phyloP scores from a whole-genome alignment of 2,797 vertebrate species.

The Stomatorhinus walkeri region DNA sequence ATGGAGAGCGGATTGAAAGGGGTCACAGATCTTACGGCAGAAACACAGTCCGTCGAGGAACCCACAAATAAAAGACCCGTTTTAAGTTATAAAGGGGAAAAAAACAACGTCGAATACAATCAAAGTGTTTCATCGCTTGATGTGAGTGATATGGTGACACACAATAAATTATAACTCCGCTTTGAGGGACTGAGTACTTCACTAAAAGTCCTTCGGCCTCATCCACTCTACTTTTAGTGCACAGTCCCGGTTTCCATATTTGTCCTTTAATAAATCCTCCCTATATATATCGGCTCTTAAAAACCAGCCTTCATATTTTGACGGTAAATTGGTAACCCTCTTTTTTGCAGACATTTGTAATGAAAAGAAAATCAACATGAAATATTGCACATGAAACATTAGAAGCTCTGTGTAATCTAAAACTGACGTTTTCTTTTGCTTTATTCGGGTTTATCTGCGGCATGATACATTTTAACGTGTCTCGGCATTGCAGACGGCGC shows the following conservation, averaged over 20 bases:
- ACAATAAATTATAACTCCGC: conserved; percentile 14
- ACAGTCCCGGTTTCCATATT: background rate
- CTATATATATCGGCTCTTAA: background rate
- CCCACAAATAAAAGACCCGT: conserved; percentile 43
- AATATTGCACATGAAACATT: background rate
- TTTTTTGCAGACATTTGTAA: background rate
- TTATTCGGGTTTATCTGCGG: background rate
- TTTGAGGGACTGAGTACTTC: background rate
- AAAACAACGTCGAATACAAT: conserved; percentile 38
- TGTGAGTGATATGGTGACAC: background rate
- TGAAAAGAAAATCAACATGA: background rate
- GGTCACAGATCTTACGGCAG: conserved; percentile 60
- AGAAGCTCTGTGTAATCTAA: too few relatives aligned
- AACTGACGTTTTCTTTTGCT: background rate
- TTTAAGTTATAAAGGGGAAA: conserved; percentile 31
- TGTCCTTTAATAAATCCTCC: background rate
- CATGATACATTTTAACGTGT: background rate
- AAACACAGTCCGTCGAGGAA: conserved; percentile 62
- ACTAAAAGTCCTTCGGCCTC: background rate
- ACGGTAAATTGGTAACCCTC: background rate
- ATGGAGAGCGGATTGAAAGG: conserved; percentile 68
- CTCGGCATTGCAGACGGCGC: background rate
- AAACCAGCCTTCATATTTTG: background rate
- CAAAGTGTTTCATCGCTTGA: conserved; percentile 33
- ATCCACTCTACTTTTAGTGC: conserved; percentile 1